These are phyloP conservation scores for Mirza zaza DNA, from an alignment of 2,113 vertebrate genomes.

Conservation along the genomic window DNA sequence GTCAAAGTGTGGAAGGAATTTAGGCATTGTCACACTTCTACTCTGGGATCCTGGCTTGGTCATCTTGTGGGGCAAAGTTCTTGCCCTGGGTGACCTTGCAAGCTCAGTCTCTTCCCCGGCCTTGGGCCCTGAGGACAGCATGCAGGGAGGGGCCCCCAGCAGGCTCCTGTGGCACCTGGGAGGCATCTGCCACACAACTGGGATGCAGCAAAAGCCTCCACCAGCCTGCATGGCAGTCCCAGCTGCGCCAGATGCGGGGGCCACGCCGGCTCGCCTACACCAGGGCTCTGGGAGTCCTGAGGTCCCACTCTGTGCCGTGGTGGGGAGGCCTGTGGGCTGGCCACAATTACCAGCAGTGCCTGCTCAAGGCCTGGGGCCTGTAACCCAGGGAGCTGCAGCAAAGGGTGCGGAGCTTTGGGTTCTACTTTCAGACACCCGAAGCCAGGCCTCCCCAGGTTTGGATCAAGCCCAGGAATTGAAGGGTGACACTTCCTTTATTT, in stretches of 20 bases:
- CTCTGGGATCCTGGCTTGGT: background rate
- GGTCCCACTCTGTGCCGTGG: too few relatives aligned
- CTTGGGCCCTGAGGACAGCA: background rate
- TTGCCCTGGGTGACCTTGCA: background rate
- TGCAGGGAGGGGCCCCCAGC: background rate
- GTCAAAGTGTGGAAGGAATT: rapidly evolving
- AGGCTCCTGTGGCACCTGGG: background rate
- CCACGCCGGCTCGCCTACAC: too few relatives aligned
- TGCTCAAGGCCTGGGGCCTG: background rate
- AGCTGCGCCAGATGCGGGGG: background rate
- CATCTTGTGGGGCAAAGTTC: background rate
- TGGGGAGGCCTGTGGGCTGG: too few relatives aligned
- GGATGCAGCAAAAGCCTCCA: background rate
- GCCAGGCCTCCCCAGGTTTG: background rate
- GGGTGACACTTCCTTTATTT: background rate
- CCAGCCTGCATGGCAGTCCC: background rate
- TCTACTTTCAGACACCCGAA: background rate
- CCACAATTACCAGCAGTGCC: too few relatives aligned
- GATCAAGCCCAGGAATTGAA: background rate
- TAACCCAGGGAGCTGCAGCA: background rate
- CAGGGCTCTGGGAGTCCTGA: too few relatives aligned
- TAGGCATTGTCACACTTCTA: too few relatives aligned
- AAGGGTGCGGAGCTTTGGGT: background rate
- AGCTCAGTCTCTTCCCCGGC: background rate
- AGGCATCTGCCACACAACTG: too few relatives aligned